A percentile compares a stretch with the other conserved stretches of the same genome.
These are phyloP conservation scores for Synanthedon vespiformis DNA, from an alignment of 2,888 invertebrate species.

Conservation along the genomic window DNA sequence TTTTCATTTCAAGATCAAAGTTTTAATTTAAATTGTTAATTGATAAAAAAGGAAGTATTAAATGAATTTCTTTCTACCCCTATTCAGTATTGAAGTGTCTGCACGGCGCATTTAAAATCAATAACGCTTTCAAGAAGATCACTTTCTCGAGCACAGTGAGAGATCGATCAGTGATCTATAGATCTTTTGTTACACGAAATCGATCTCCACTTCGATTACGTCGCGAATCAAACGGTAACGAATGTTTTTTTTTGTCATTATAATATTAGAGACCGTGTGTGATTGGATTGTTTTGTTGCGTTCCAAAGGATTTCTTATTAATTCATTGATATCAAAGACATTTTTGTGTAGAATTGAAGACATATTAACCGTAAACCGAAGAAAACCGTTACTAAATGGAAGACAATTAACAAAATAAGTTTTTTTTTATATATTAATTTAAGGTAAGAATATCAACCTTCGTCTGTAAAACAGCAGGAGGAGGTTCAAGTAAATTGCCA, in stretches of 20 bases:
- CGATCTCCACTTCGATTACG: slow-evolving; percentile 54
- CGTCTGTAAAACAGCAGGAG: no score
- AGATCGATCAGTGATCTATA: slow-evolving; percentile 59
- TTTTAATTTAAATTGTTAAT: no score
- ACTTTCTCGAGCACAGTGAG: slow-evolving; percentile 58
- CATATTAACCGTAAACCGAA: no score
- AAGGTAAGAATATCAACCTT: no score
- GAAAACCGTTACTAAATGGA: no score
- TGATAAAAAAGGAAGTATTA: no score
- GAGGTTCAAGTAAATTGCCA: no score
- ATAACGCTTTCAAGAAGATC: slow-evolving; percentile 54
- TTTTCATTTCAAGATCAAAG: no score
- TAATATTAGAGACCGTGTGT: slow-evolving; percentile 20
- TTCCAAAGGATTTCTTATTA: background rate
- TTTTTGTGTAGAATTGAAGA: background rate
- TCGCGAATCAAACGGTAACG: slow-evolving; percentile 35
- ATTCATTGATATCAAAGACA: background rate
- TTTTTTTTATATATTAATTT: no score
- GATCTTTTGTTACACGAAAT: slow-evolving; percentile 56
- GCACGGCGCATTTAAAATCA: slow-evolving; percentile 60
- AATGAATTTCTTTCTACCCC: no score
- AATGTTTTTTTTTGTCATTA: slow-evolving; percentile 24
- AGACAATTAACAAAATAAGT: no score
- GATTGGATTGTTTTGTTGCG: slow-evolving; percentile 21
- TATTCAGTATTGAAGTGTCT: slow-evolving; percentile 17